Conservation (phyloP, 2,888 invertebrate species). For the Pyralis farinalis region DNA sequence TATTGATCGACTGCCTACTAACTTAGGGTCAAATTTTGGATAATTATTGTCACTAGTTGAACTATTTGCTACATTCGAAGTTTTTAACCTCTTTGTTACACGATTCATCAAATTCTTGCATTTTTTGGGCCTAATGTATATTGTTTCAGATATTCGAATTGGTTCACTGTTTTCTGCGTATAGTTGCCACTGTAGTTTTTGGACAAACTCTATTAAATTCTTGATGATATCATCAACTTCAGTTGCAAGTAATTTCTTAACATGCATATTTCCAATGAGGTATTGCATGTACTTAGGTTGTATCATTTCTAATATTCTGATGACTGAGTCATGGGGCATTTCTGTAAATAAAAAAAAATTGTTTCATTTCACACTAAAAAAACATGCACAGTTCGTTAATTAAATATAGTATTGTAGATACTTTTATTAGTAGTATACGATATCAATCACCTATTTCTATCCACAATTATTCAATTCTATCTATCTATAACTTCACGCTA, state of each 20-base stretch:
- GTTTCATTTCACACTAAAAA: no score
- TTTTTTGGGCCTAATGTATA: slow-evolving; percentile 28
- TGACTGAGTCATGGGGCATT: slow-evolving; percentile 45
- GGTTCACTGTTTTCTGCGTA: slow-evolving; percentile 27
- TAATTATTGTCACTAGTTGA: slow-evolving; percentile 22
- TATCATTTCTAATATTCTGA: slow-evolving; percentile 50
- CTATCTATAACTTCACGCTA: no score
- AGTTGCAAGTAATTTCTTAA: slow-evolving; percentile 36
- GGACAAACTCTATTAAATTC: slow-evolving; percentile 43
- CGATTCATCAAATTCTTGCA: slow-evolving; percentile 34
- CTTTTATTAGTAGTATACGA: no score
- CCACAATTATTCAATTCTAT: no score
- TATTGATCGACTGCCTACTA: slow-evolving; percentile 9
- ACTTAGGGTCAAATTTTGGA: slow-evolving; percentile 31
- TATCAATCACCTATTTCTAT: no score
- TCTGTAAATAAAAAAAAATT: no score
- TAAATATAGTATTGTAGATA: no score
- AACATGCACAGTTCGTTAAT: no score
- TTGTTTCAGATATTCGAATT: slow-evolving; percentile 27
- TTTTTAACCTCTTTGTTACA: slow-evolving; percentile 34
- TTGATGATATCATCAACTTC: slow-evolving; percentile 43
- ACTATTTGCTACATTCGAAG: slow-evolving; percentile 4
- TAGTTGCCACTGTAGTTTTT: slow-evolving; percentile 36
- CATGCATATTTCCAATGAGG: slow-evolving; percentile 41
- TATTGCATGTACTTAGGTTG: slow-evolving; percentile 59